Base-by-base conservation (phyloP, 2,797 vertebrate species). In the Lates japonicus region DNA sequence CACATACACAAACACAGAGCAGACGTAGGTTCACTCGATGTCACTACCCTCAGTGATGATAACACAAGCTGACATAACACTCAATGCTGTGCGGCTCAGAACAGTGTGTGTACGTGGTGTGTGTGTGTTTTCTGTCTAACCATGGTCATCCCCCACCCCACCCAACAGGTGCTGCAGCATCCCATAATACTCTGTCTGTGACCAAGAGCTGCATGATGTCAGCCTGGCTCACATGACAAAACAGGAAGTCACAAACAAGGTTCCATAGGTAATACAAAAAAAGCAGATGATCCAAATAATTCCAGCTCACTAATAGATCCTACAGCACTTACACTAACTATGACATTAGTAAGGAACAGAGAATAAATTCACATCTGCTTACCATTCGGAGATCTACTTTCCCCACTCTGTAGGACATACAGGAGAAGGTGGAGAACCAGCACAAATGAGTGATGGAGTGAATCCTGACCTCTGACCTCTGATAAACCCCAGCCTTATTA, bases 21-120 rank as follows among this genome's bases (percentile, higher is more conserved):
- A 85, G 59, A 86, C 31, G 39, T 67, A 82, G 66, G 74, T 80
- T 85, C 78, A 85, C 79, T 88, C 55, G 41, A 82, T 90, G 85
- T 82, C 86, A 86, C 68, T 83, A 63, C 71, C 49, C 71, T 69
- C 81, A 63, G 49, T 90, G 83, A 92, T 41, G 58, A 68, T 88
- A 91, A 93, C 78, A 74, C 4, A 5, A 91, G 70, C 76, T 88
- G 93, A 91, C 89, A 92, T 66, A 76, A 77, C 76, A 66, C 74
- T 90, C 85, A 17, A 91, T 92, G 82, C 78, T 39, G 73, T 81
- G 79, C 76, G 76, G 84, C 57, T 83, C 60, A 44, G 46, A 59
- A 61, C 71, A 41, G 77, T 74, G 66, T 74, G 71, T 71, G 39
- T 74, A 29, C 25, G 25, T 29, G 25, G 35, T 46, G 44, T 68